Evolutionary conservation across 1,140 invertebrate genomes (phyloP).

Genomic region (Rhyacophila brunnea): DNA sequence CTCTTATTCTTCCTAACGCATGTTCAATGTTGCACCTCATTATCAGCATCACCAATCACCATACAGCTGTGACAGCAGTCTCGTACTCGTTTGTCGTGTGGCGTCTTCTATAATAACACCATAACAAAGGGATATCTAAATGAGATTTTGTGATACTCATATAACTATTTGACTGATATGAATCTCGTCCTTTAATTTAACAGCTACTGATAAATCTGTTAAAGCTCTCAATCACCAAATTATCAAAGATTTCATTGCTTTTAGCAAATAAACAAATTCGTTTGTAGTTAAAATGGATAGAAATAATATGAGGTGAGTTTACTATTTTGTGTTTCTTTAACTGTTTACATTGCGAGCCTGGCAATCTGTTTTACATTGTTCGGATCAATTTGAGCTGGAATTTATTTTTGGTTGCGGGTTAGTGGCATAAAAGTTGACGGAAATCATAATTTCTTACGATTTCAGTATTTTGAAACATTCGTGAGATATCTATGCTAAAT

Average conservation of each 20-base stretch:
- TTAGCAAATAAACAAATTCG: neutral
- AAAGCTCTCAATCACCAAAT: neutral
- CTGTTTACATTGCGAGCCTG: neutral
- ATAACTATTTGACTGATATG: neutral
- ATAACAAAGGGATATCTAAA: conserved; percentile 4
- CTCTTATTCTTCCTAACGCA: neutral
- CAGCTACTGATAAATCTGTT: neutral
- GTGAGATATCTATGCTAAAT: too few relatives aligned
- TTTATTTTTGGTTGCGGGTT: too few relatives aligned
- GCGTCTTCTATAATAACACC: neutral
- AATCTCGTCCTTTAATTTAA: neutral
- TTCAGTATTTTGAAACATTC: too few relatives aligned
- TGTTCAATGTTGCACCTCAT: neutral
- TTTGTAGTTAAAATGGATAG: neutral
- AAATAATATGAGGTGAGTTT: neutral
- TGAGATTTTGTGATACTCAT: too few relatives aligned
- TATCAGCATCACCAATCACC: neutral
- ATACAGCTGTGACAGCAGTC: conserved; percentile 5
- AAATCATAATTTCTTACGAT: too few relatives aligned
- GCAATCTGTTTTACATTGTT: neutral
- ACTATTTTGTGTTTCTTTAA: neutral
- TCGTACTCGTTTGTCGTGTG: neutral
- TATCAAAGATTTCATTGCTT: neutral
- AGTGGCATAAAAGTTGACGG: too few relatives aligned
- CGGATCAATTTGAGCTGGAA: too few relatives aligned